phyloP scores from a whole-genome alignment of 2,888 invertebrate species.

The Congeria kusceri region DNA sequence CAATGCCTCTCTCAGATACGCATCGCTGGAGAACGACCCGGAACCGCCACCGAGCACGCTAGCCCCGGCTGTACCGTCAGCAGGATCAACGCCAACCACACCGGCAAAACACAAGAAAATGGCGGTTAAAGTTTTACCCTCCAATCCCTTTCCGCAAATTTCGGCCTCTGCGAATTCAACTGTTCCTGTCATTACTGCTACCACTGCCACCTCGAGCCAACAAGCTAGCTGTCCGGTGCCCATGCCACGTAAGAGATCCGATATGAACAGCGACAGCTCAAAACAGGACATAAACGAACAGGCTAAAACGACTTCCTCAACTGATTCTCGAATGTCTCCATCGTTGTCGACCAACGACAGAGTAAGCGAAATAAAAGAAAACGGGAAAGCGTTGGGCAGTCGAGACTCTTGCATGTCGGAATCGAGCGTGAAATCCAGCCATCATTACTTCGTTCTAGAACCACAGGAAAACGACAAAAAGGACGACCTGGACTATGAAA shows the following conservation, averaged over 20 bases:
- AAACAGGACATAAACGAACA: constrained; percentile 13
- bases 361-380: not conserved
- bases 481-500: constrained; percentile 36
- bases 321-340: not conserved
- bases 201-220: not conserved
- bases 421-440: constrained; percentile 52
- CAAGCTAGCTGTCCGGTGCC: not conserved
- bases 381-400: constrained; percentile 6
- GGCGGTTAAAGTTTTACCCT: constrained; percentile 43
- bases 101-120: constrained; percentile 19
- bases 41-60: constrained; percentile 14
- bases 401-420: constrained; percentile 40
- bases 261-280: constrained; percentile 14
- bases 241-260: not conserved
- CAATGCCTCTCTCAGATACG: constrained; percentile 37
- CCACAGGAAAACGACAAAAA: constrained; percentile 27
- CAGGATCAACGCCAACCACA: not conserved
- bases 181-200: too few species aligned
- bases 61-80: constrained; percentile 23
- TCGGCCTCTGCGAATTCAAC: not conserved
- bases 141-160: constrained; percentile 32
- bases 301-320: too few species aligned
- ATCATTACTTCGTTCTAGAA: constrained; percentile 62
- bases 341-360: not conserved
- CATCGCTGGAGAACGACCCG: constrained; percentile 25